Evolutionary conservation across 2,797 vertebrate species (phyloP).

Genomic region (Aphelocoma californica): DNA sequence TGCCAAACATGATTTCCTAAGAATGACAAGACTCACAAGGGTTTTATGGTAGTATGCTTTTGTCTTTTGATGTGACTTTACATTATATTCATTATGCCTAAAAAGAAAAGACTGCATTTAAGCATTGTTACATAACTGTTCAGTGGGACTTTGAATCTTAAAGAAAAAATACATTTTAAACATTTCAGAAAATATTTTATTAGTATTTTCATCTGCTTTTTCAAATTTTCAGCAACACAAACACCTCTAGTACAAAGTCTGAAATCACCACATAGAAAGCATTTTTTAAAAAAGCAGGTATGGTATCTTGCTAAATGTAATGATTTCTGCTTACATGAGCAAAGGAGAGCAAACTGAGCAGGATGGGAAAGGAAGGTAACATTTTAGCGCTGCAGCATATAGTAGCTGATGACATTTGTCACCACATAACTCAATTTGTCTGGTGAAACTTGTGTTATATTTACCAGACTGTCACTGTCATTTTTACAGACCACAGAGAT

Average conservation of each 20-base stretch:
- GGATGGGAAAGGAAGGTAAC: background rate
- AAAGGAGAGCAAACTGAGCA: background rate
- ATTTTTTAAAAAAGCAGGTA: background rate
- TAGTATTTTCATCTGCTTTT: background rate
- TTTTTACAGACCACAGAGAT: background rate
- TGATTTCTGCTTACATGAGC: background rate
- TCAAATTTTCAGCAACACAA: background rate
- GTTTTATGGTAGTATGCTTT: background rate
- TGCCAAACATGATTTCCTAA: background rate
- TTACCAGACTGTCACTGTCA: background rate
- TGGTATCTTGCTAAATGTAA: background rate
- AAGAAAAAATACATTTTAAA: background rate
- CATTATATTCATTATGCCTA: background rate
- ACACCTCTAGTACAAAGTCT: background rate
- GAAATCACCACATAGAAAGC: background rate
- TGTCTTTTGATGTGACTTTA: background rate
- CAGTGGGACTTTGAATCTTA: background rate
- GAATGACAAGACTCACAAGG: background rate
- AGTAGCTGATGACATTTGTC: background rate
- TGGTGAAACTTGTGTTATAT: background rate
- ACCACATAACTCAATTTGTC: background rate
- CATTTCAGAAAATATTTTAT: background rate
- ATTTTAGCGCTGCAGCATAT: background rate
- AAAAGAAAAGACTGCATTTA: background rate
- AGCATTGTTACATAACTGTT: background rate